Evolutionary conservation across 2,888 invertebrate species (phyloP).

Genomic region (Cotesia congregata): DNA sequence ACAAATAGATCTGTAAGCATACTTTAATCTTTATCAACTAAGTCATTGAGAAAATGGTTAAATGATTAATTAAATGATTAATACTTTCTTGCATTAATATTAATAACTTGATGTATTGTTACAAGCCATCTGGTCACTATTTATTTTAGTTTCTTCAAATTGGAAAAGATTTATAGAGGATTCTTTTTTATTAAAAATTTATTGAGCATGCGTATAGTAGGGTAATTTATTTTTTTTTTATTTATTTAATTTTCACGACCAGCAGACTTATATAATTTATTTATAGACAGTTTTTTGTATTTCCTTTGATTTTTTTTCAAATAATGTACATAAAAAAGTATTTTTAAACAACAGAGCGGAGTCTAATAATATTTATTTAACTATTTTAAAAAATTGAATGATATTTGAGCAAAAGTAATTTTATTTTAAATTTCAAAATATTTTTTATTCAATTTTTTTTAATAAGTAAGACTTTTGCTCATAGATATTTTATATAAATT

Average conservation of each 20-base stretch:
- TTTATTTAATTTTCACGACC: neutral
- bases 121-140: slow-evolving; percentile 16
- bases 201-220: neutral
- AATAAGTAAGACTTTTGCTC: neutral
- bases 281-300: neutral
- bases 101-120: slow-evolving; percentile 28
- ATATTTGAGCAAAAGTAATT: neutral
- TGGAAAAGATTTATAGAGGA: neutral
- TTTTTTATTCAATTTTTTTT: neutral
- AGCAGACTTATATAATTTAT: neutral
- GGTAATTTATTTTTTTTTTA: neutral
- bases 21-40: slow-evolving; percentile 29
- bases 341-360: neutral
- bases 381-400: neutral
- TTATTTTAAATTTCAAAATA: neutral
- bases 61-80: slow-evolving; percentile 1
- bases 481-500: neutral
- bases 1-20: slow-evolving; percentile 14
- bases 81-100: slow-evolving; percentile 39
- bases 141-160: slow-evolving; percentile 7
- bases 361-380: neutral
- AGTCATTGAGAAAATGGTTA: neutral
- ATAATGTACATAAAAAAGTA: neutral
- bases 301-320: neutral
- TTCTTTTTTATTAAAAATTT: neutral